These are phyloP conservation scores for Cisticola juncidis DNA, from an alignment of 2,113 vertebrate genomes.

Conservation along the genomic window DNA sequence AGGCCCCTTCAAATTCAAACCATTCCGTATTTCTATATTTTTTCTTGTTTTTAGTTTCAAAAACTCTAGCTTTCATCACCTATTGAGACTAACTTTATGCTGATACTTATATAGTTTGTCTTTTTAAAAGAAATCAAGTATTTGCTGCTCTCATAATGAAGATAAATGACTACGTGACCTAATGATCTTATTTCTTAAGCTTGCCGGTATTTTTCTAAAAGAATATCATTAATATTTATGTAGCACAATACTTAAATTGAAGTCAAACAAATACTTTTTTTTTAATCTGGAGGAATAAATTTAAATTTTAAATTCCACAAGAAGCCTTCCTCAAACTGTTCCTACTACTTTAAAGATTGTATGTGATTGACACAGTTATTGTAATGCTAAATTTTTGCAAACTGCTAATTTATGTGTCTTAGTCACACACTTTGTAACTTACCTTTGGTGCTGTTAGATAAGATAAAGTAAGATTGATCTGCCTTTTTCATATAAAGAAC, in stretches of 20 bases:
- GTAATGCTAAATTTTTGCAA: neutral
- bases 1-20: neutral
- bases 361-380: neutral
- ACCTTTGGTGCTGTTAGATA: neutral
- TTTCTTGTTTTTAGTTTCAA: neutral
- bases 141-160: neutral
- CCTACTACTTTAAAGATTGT: neutral
- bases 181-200: neutral
- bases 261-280: neutral
- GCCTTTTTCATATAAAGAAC: neutral
- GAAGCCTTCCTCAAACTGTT: neutral
- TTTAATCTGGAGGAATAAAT: neutral
- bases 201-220: neutral
- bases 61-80: neutral
- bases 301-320: neutral
- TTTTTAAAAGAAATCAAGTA: neutral
- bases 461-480: slow-evolving; percentile 35
- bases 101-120: neutral
- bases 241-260: neutral
- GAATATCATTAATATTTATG: neutral
- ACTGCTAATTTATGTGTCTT: neutral
- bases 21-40: neutral
- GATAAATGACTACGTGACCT: neutral
- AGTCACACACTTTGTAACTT: neutral
- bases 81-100: neutral